Evolutionary conservation across 2,113 vertebrate species (phyloP).

Genomic region (Sander lucioperca): DNA sequence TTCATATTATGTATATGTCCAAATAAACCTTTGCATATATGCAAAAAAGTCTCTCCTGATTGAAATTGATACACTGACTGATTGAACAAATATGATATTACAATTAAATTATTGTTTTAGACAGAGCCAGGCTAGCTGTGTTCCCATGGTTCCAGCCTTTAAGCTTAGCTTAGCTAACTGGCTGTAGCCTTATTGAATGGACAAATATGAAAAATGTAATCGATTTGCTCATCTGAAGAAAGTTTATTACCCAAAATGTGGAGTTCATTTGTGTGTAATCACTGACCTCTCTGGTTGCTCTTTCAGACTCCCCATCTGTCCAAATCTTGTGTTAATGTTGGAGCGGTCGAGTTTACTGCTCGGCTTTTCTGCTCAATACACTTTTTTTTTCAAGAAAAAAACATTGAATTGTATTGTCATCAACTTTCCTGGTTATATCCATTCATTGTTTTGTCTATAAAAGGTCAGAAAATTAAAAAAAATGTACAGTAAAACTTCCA

Average conservation of each 20-base stretch:
- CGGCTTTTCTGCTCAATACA: too few relatives aligned
- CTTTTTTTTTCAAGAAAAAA: neutral
- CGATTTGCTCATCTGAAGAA: neutral
- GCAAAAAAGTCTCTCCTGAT: too few relatives aligned
- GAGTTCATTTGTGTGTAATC: neutral
- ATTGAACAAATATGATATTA: neutral
- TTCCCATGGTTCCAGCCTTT: neutral
- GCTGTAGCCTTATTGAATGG: neutral
- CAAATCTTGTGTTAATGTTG: neutral
- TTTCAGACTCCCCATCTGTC: neutral
- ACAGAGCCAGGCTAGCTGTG: neutral
- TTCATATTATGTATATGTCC: too few relatives aligned
- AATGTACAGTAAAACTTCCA: neutral
- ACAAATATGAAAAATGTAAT: neutral
- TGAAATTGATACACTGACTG: neutral
- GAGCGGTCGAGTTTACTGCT: neutral
- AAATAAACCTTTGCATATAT: too few relatives aligned
- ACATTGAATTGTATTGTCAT: neutral
- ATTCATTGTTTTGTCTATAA: neutral
- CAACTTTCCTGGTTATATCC: neutral
- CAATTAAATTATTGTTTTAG: too few relatives aligned
- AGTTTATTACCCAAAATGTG: neutral
- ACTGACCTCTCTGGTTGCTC: neutral
- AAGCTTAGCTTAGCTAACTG: neutral
- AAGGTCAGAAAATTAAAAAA: too few relatives aligned